Percentiles rank a stretch among this genome's conserved stretches.
Conservation (phyloP, 2,888 invertebrate genomes). For the Vesta saturnalis region DNA sequence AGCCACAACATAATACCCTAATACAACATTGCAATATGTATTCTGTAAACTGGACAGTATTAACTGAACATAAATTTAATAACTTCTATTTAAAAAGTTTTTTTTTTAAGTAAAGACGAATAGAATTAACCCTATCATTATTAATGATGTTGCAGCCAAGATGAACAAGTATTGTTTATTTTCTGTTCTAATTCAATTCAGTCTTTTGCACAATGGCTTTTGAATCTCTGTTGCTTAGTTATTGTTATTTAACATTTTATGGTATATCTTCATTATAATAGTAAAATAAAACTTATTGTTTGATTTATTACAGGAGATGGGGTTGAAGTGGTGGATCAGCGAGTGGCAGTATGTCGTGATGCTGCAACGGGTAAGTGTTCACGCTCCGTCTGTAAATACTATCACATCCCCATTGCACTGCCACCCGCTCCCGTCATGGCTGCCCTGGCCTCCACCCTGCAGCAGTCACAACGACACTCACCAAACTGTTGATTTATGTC, state of each 20-base stretch:
- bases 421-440: constrained; percentile 84
- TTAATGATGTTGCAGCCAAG: no score
- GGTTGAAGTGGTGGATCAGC: constrained; percentile 95
- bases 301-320: constrained; percentile 80
- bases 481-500: constrained; percentile 57
- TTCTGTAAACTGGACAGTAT: no score
- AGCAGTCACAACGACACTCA: constrained; percentile 60
- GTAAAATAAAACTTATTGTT: background rate
- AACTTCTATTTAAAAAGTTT: no score
- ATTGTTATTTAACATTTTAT: background rate
- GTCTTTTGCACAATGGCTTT: no score
- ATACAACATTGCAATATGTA: no score
- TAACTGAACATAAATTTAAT: no score
- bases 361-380: constrained; percentile 93
- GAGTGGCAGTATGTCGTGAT: constrained; percentile 96
- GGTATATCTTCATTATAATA: background rate
- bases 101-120: no score
- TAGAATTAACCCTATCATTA: no score
- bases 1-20: no score
- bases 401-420: constrained; percentile 93
- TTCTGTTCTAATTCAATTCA: no score
- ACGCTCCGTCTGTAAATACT: constrained; percentile 95
- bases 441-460: constrained; percentile 65
- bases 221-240: background rate
- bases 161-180: no score